phyloP scores from a whole-genome alignment of 2,113 vertebrate species.

The Hippocampus abdominalis region DNA sequence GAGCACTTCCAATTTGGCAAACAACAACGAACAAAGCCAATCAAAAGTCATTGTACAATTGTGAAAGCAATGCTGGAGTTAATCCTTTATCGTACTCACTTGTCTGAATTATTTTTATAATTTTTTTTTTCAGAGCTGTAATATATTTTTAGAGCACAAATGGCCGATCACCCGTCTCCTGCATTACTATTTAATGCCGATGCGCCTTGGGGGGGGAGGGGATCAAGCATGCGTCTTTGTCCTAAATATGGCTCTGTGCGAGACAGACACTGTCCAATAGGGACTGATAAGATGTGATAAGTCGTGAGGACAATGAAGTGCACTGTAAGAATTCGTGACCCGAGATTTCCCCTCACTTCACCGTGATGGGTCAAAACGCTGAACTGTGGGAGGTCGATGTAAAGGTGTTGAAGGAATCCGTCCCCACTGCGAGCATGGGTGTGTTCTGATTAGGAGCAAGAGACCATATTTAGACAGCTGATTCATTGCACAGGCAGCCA shows the following conservation, averaged over 20 bases:
- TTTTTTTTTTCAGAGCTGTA: background rate
- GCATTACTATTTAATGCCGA: background rate
- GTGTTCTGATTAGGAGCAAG: conserved; percentile 43
- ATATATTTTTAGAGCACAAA: background rate
- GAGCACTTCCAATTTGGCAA: too few relatives aligned
- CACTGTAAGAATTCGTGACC: background rate
- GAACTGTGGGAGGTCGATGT: conserved; percentile 2
- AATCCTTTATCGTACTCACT: too few relatives aligned
- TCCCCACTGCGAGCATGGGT: conserved; percentile 32
- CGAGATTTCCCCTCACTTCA: conserved; percentile 3
- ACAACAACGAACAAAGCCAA: too few relatives aligned
- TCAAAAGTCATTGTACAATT: too few relatives aligned
- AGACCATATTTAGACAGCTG: conserved; percentile 65
- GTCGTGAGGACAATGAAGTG: background rate
- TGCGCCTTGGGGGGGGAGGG: background rate
- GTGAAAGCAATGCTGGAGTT: too few relatives aligned
- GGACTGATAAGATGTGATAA: background rate
- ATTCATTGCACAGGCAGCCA: conserved; percentile 62
- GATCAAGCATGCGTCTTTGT: background rate
- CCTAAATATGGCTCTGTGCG: background rate
- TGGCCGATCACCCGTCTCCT: background rate
- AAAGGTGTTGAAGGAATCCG: conserved; percentile 8
- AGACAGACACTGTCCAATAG: background rate
- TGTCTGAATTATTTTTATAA: too few relatives aligned
- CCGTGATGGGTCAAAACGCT: conserved; percentile 1